Conservation (phyloP, 1,140 invertebrate genomes). For the Anagrus nilaparvatae region DNA sequence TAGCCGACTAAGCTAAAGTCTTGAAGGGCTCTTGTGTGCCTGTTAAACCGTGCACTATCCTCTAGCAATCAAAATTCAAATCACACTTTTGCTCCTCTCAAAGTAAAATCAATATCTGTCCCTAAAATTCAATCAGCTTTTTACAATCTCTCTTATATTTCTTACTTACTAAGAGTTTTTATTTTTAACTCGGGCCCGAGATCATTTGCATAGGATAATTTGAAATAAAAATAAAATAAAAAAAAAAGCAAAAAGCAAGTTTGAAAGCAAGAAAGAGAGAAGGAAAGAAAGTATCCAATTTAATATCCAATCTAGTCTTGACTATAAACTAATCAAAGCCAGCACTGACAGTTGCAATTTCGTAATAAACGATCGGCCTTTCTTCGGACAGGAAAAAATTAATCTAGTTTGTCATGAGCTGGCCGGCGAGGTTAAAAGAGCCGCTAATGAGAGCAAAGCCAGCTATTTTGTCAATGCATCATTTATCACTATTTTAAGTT, state of each 20-base stretch:
- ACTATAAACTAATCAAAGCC: constrained; percentile 15
- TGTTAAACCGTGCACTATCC: constrained; percentile 45
- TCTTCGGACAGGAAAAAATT: constrained; percentile 39
- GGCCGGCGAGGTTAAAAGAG: constrained; percentile 42
- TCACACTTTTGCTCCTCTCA: constrained; percentile 41
- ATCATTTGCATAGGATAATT: no score
- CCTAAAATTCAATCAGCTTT: constrained; percentile 31
- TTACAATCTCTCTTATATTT: constrained; percentile 9
- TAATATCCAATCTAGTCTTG: constrained; percentile 13
- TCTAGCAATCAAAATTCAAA: constrained; percentile 45
- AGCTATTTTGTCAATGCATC: constrained; percentile 24
- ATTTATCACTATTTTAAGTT: constrained; percentile 29
- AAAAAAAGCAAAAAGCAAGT: constrained; percentile 13
- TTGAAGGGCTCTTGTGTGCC: constrained; percentile 37
- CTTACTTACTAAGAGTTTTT: neutral
- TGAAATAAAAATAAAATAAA: constrained; percentile 22
- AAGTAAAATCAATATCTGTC: constrained; percentile 43
- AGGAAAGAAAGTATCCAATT: constrained; percentile 8
- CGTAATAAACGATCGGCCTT: constrained; percentile 40
- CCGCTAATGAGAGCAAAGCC: constrained; percentile 43
- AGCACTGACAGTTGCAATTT: constrained; percentile 39
- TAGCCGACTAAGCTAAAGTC: constrained; percentile 39
- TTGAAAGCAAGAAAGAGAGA: neutral
- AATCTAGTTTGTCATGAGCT: constrained; percentile 46
- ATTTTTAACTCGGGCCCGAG: constrained; percentile 10